A percentile compares a stretch with the other conserved stretches of the same genome.
phyloP scores from a whole-genome alignment of 2,888 invertebrate species.

The Theretra japonica region DNA sequence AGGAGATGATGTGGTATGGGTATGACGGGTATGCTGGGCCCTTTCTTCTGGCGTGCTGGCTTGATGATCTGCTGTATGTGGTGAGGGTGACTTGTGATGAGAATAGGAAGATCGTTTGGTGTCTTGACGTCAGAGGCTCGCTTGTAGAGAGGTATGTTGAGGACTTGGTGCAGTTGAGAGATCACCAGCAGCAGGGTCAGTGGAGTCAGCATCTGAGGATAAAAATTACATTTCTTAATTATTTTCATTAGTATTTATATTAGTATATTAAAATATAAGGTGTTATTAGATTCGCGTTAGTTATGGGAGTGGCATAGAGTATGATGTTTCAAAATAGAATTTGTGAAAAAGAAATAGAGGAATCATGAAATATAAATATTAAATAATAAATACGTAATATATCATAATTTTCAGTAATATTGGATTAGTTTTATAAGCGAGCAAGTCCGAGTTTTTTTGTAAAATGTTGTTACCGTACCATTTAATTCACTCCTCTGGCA shows the following conservation, averaged over 20 bases:
- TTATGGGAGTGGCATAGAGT: too few relatives aligned
- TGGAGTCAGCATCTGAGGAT: constrained; percentile 26
- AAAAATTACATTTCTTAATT: neutral
- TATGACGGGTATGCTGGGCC: constrained; percentile 54
- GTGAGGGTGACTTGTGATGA: constrained; percentile 19
- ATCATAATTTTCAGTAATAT: too few relatives aligned
- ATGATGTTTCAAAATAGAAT: too few relatives aligned
- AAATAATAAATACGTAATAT: too few relatives aligned
- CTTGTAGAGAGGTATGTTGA: constrained; percentile 21
- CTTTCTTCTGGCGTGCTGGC: constrained; percentile 52
- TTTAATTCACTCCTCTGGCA: constrained; percentile 8
- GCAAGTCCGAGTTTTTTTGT: neutral
- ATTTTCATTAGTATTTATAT: too few relatives aligned
- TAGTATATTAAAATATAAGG: too few relatives aligned
- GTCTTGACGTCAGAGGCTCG: constrained; percentile 9
- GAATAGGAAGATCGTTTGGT: constrained; percentile 20
- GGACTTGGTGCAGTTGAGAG: constrained; percentile 23
- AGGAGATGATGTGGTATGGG: constrained; percentile 57
- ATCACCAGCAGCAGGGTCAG: constrained; percentile 23
- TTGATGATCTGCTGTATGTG: constrained; percentile 26
- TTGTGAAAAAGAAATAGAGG: too few relatives aligned
- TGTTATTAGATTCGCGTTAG: too few relatives aligned
- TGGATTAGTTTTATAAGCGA: too few relatives aligned
- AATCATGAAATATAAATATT: too few relatives aligned
- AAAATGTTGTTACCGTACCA: neutral